Base-by-base conservation (phyloP, 1,140 invertebrate genomes). In the Zelostemma sp. region DNA sequence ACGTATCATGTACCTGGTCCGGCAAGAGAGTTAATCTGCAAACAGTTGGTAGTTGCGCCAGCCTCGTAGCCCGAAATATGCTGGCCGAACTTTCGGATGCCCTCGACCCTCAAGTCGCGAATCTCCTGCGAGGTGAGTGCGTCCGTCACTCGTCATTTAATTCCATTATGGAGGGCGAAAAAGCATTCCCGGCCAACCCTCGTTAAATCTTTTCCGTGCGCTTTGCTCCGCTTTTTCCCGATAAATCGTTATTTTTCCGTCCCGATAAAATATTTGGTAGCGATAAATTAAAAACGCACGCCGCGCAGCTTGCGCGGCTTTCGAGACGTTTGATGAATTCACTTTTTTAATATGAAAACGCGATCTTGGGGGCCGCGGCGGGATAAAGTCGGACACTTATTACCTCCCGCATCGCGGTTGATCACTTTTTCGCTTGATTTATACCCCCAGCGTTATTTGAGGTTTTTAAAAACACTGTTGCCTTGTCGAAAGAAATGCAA, bases 41-140 rank as follows among this genome's bases (percentile, higher is more conserved):
- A 69, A 73, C 31, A 15, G 90, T 93, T 14, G 93, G 93, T 12
- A 94, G 92, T 6, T 95, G 93, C 80, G 86, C 88, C 33, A 93
- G 92, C 1, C 79, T 95, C 19, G 79, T 91, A 2, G 86, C 88
- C 43, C 85, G 86, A 57, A 83, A 86, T 66, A 75, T 90, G n/a
- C 55, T 90, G 11, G 47, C 72, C 19, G 73, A 53, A 8, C 64
- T 74, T 47, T 72, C 77, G 18, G 68, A 72, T 6, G 19, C 78
- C 1, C 2, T 84, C 0, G 70, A 79, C 21, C 5, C 31, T 0
- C 72, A 75, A 19, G 47, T 84, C 16, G 57, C 65, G 14, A 73
- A 67, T 60, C 74, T 86, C n/a, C 66, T 85, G 6, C 60, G 69
- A 76, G 84, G 84, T 60, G 72, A 81, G 67, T 64, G n/a, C n/a